Evolutionary conservation across 2,888 invertebrate species (phyloP).

Genomic region (Tetropium fuscum): DNA sequence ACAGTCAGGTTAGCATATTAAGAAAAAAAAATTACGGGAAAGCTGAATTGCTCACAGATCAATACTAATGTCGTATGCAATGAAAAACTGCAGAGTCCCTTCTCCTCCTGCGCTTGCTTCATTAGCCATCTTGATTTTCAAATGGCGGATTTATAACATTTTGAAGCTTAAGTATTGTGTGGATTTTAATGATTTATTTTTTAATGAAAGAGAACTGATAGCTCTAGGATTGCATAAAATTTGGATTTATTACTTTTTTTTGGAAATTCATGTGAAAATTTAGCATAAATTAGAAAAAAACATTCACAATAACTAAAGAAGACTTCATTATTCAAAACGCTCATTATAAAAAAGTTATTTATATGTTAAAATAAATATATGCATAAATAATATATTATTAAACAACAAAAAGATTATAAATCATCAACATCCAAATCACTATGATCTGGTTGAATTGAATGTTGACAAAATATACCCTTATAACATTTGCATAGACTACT

Average conservation of each 20-base stretch:
- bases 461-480: background rate
- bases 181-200: constrained; percentile 2
- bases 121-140: constrained; percentile 1
- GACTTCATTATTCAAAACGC: too few species aligned
- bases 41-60: too few species aligned
- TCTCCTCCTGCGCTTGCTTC: background rate
- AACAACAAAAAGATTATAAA: constrained; percentile 1
- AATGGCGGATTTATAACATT: background rate
- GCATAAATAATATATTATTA: constrained; percentile 3
- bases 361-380: constrained; percentile 1
- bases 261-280: background rate
- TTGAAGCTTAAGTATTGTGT: constrained; percentile 1
- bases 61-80: constrained; percentile 1
- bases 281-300: constrained; percentile 1
- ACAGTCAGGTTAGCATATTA: background rate
- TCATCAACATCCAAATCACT: background rate
- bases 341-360: constrained; percentile 2
- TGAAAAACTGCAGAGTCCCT: background rate
- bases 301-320: background rate
- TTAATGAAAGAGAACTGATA: constrained; percentile 1
- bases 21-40: background rate
- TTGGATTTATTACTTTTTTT: background rate
- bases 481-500: background rate
- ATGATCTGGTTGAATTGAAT: background rate
- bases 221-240: background rate